These are phyloP conservation scores for Drosophila ananassae DNA, from an alignment of 1,140 invertebrate genomes.

Conservation along the genomic window DNA sequence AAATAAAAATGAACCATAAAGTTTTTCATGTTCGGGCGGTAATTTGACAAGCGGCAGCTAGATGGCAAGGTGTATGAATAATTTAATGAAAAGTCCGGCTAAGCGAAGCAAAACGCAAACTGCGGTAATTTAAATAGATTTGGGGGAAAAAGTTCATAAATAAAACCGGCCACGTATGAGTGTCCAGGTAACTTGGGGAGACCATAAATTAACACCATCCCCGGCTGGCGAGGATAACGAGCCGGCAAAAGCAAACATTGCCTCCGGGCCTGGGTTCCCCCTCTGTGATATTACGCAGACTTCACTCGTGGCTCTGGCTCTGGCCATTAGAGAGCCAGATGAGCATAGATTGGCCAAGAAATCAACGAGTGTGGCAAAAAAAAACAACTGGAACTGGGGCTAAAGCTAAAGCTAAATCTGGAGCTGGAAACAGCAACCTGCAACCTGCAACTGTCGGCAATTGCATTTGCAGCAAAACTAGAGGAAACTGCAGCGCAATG, in stretches of 20 bases:
- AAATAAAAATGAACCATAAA: conserved; percentile 45
- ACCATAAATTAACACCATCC: conserved; percentile 63
- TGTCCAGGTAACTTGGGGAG: conserved; percentile 32
- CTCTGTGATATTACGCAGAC: conserved; percentile 53
- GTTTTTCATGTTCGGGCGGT: conserved; percentile 49
- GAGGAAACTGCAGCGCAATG: conserved; percentile 68
- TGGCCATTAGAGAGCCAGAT: conserved; percentile 72
- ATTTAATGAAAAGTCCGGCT: conserved; percentile 27
- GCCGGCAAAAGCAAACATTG: conserved; percentile 47
- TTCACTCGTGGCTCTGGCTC: conserved; percentile 38
- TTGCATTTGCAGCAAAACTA: conserved; percentile 50
- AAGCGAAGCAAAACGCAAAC: conserved; percentile 16
- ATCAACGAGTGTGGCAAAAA: conserved; percentile 59
- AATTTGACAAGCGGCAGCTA: conserved; percentile 52
- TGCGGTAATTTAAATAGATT: conserved; percentile 27
- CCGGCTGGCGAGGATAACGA: conserved; percentile 41
- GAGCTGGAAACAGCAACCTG: conserved; percentile 22
- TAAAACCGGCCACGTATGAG: conserved; percentile 10
- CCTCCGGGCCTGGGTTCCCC: background rate
- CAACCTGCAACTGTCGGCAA: conserved; percentile 38
- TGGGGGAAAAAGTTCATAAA: conserved; percentile 25
- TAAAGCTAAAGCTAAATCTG: conserved; percentile 20
- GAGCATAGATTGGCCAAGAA: conserved; percentile 78
- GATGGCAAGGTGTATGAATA: conserved; percentile 49
- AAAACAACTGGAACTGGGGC: conserved; percentile 39